phyloP scores from a whole-genome alignment of 2,888 invertebrate species.

The Epinotia brunnichana region DNA sequence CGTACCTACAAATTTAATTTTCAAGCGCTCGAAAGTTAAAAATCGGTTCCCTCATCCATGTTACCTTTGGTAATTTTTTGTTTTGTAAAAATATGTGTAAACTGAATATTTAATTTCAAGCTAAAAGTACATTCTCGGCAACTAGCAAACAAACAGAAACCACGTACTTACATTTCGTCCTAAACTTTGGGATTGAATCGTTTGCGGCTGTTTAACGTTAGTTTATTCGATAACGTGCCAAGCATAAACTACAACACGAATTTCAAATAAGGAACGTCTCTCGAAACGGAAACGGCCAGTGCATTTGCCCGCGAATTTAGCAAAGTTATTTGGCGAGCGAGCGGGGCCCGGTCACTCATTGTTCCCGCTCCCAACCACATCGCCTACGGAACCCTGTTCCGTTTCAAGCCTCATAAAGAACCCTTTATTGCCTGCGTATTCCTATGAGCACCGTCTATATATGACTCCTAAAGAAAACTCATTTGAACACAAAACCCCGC shows the following conservation, averaged over 20 bases:
- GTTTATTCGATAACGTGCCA: constrained; percentile 50
- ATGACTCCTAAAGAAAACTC: constrained; percentile 56
- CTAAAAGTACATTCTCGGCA: background rate
- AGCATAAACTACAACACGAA: constrained; percentile 54
- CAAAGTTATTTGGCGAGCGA: constrained; percentile 62
- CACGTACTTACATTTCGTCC: constrained; percentile 19
- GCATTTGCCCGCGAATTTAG: constrained; percentile 69
- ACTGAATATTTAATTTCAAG: background rate
- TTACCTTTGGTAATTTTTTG: too few relatives aligned
- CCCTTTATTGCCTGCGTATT: constrained; percentile 63
- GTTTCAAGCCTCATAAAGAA: constrained; percentile 69
- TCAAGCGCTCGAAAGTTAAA: too few relatives aligned
- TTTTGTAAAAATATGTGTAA: background rate
- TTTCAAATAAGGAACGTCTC: constrained; percentile 54
- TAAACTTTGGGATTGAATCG: constrained; percentile 42
- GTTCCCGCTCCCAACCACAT: constrained; percentile 59
- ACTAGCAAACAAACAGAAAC: background rate
- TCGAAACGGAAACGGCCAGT: constrained; percentile 61
- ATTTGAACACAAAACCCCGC: constrained; percentile 47
- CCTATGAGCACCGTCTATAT: constrained; percentile 65
- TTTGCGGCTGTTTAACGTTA: constrained; percentile 49
- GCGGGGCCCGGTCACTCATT: constrained; percentile 56
- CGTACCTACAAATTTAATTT: too few relatives aligned
- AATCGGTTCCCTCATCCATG: too few relatives aligned
- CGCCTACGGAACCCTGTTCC: constrained; percentile 62